A percentile compares a stretch with the other conserved stretches of the same genome.
These are phyloP conservation scores for Ischnura elegans DNA, from an alignment of 2,888 invertebrate genomes.

Conservation along the genomic window DNA sequence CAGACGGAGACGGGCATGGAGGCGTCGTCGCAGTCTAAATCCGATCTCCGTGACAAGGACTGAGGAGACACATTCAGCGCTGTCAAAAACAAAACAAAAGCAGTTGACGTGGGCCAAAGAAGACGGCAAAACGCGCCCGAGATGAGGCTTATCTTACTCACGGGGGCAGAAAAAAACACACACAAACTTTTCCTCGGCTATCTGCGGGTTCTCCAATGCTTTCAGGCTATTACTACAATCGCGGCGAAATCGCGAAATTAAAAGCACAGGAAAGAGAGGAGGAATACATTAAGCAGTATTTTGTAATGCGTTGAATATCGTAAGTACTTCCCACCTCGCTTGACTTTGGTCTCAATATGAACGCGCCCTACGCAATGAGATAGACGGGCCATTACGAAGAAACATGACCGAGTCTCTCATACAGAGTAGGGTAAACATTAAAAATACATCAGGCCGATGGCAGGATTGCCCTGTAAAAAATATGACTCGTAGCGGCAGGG, in stretches of 20 bases:
- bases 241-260: neutral
- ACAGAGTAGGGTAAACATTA: neutral
- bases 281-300: neutral
- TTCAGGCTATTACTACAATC: neutral
- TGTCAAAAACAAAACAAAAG: conserved; percentile 58
- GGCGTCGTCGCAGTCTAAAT: conserved; percentile 50
- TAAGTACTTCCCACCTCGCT: neutral
- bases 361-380: neutral
- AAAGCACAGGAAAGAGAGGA: neutral
- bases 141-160: neutral
- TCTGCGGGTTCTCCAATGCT: neutral
- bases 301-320: neutral
- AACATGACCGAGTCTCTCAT: neutral
- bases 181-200: neutral
- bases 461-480: neutral
- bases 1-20: neutral
- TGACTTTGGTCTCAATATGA: neutral
- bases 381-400: neutral
- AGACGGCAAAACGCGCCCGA: neutral
- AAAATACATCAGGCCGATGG: neutral
- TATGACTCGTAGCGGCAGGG: too few relatives aligned
- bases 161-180: neutral
- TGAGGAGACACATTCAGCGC: conserved; percentile 32
- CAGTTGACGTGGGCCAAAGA: conserved; percentile 54
- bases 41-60: conserved; percentile 59